Base-by-base conservation (phyloP, 1,140 invertebrate genomes). In the Apis laboriosa region DNA sequence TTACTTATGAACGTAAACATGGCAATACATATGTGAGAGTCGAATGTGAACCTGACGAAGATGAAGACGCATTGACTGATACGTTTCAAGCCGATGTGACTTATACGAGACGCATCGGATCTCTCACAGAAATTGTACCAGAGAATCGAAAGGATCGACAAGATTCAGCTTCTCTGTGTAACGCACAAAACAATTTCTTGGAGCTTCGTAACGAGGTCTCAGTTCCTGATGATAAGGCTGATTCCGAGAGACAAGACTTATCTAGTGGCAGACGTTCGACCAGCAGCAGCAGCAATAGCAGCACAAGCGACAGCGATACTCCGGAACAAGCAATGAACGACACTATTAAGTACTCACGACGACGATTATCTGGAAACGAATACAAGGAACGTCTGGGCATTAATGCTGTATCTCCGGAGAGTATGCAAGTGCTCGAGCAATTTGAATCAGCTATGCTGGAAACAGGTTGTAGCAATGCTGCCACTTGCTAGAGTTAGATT, bases 151-250 rank as follows among this genome's bases (percentile, higher is more conserved):
- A 64, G 87, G 89, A 70, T 86, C 87, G 55, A 71, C 87, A 51
- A 72, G 84, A 63, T 13, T 64, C 71, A 19, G 55, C 63, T 34
- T 60, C 82, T 55, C 34, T 87, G 49, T 80, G 74, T 79, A 89
- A 83, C 81, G 85, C 85, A 87, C 88, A 89, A 84, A 85, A 77
- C 63, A 89, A 84, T 87, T 80, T 84, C 66, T 63, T 84, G 64
- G 77, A 87, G 72, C 84, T 90, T 83, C 77, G 70, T 74, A 83
- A 84, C 28, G 84, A 90, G 80, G 77, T 91, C 60, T 86, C 87
- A 89, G 88, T 91, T 90, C 86, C 90, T 92, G 89, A 92, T 34
- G 86, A 90, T 86, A 92, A 92, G 90, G 88, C 90, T 91, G 91
- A 92, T 49, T 83, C 82, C 83, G 90, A 89, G 85, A 91, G 79